A percentile compares a stretch with the other conserved stretches of the same genome.
phyloP scores from a whole-genome alignment of 2,888 invertebrate species.

The Iphiclides podalirius region DNA sequence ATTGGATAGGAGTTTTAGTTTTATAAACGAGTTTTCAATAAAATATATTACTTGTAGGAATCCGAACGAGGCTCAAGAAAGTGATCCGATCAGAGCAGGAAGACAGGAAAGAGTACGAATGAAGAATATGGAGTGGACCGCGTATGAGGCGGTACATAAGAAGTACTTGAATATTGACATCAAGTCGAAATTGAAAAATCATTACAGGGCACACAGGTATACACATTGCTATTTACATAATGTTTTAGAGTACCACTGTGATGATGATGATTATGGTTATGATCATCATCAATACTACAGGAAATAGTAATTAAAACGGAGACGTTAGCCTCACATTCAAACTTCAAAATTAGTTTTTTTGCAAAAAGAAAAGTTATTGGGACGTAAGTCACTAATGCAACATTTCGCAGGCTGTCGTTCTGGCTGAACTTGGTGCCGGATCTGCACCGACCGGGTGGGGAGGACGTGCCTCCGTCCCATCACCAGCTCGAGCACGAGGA shows the following conservation, averaged over 20 bases:
- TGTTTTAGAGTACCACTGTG: conserved; percentile 8
- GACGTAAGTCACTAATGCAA: neutral
- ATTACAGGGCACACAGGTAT: conserved; percentile 93
- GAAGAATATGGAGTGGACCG: conserved; percentile 95
- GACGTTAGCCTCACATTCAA: too few relatives aligned
- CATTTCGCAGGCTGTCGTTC: conserved; percentile 86
- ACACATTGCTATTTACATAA: too few relatives aligned
- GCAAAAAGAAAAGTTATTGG: too few relatives aligned
- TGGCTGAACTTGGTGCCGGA: conserved; percentile 98
- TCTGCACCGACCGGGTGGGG: conserved; percentile 91
- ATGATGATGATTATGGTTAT: too few relatives aligned
- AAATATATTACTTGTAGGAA: conserved; percentile 79
- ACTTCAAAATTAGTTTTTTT: too few relatives aligned
- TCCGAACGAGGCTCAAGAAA: conserved; percentile 92
- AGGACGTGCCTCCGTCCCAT: conserved; percentile 91
- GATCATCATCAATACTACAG: too few relatives aligned
- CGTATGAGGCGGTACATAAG: conserved; percentile 95
- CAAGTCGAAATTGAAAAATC: conserved; percentile 94
- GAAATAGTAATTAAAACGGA: too few relatives aligned
- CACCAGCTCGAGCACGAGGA: conserved; percentile 90
- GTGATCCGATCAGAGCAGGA: conserved; percentile 82
- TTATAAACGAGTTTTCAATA: neutral
- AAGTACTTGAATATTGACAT: conserved; percentile 95
- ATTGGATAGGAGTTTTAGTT: too few relatives aligned
- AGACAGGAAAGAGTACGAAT: conserved; percentile 89